Base-by-base conservation (phyloP, 2,113 vertebrate genomes). In the Lepisosteus osseus region DNA sequence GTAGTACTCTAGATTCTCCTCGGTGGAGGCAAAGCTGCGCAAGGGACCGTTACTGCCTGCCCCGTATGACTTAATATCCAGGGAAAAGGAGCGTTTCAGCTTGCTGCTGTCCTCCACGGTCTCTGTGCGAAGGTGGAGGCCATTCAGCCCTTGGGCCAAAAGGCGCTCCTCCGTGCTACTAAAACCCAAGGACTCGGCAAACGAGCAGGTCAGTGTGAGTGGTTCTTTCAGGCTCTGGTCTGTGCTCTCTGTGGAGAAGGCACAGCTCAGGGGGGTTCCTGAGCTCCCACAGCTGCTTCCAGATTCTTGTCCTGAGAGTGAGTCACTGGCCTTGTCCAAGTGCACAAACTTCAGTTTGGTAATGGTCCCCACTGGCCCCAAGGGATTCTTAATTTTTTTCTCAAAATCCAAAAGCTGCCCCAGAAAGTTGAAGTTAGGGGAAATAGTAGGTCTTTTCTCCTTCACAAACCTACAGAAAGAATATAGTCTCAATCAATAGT, bases 391-490 rank as follows among this genome's bases (percentile, higher is more conserved):
- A n/a, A 99, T 91, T 82, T 92, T 97, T 69, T 95, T 98, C 85
- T 99, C 97, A 3, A 98, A 99, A 83, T 99, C 97, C 77, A 99
- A 83, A 70, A 94, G 87, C 72, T 94, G 93, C 55, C 93, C 93
- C 71, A 94, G 83, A 73, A 94, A 94, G 83, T 94, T 93, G 47
- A 94, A 94, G 84, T 94, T 94, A 0, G 93, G 93, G 0, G 93
- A 93, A 80, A 94, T 93, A 76, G 90, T 91, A 0, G 93, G 90
- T 2, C 92, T 63, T 67, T 92, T 92, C 72, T 94, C 93, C 78
- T 94, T 94, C 66, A 94, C 93, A 42, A 93, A 94, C 86, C 92
- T 94, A 74, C 5, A 0, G 1, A 41, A 6, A 13, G n/a, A 68
- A 54, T 41, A 67, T 29, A 29, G 29, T 29, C 29, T 29, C 29